phyloP scores from a whole-genome alignment of 2,888 invertebrate genomes.

The Sarcophaga rosellei region DNA sequence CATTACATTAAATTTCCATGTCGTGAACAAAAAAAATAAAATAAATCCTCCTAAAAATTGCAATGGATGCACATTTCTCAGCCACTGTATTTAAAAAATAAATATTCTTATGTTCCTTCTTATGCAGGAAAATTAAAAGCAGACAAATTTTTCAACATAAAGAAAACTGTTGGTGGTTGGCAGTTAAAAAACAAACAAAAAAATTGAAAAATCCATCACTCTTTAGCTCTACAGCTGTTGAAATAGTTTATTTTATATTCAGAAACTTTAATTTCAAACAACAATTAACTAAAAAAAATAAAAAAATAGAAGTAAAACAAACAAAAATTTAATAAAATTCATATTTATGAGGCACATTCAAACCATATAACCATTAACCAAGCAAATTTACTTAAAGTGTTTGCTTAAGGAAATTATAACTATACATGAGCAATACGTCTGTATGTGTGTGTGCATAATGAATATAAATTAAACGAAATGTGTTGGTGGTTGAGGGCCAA shows the following conservation, averaged over 20 bases:
- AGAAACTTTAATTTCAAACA: conserved; percentile 38
- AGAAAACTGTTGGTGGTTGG: conserved; percentile 17
- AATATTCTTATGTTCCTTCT: neutral
- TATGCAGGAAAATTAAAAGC: neutral
- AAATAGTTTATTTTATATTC: conserved; percentile 39
- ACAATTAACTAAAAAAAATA: conserved; percentile 16
- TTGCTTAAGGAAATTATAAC: too few species aligned
- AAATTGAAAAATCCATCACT: neutral
- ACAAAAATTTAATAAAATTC: conserved; percentile 24
- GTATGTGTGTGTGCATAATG: too few species aligned
- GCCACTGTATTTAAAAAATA: neutral
- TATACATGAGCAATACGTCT: too few species aligned
- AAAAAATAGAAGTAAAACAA: neutral
- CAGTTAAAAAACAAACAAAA: neutral
- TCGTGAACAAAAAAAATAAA: too few species aligned
- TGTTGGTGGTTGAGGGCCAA: too few species aligned
- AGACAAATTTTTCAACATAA: neutral
- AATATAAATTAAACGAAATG: too few species aligned
- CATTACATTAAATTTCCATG: too few species aligned
- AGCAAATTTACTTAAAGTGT: too few species aligned
- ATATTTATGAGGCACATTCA: neutral
- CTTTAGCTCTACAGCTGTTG: conserved; percentile 12
- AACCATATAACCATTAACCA: too few species aligned
- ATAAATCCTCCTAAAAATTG: too few species aligned
- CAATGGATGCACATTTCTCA: neutral